These are phyloP conservation scores for Fulica atra DNA, from an alignment of 2,113 vertebrate species.

Conservation along the genomic window DNA sequence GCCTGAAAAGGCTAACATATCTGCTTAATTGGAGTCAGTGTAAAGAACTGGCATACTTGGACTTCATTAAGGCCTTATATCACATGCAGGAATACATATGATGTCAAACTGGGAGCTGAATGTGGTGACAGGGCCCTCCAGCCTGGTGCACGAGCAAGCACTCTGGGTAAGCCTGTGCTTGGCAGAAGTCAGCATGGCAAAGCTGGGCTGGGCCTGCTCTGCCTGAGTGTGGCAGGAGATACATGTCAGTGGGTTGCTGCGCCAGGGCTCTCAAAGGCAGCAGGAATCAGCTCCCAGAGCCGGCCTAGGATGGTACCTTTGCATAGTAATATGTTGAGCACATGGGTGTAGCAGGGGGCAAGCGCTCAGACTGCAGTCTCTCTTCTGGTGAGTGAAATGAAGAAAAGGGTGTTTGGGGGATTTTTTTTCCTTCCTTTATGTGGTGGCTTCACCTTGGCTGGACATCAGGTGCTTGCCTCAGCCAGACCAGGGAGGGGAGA, in stretches of 20 bases:
- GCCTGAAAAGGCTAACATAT: background rate
- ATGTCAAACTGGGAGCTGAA: background rate
- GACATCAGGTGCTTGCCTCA: no score
- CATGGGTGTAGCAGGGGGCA: fast-evolving
- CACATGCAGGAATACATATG: background rate
- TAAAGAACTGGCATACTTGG: background rate
- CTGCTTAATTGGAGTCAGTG: background rate
- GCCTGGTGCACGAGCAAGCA: fast-evolving
- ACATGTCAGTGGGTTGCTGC: fast-evolving
- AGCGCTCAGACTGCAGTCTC: fast-evolving
- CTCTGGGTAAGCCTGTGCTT: fast-evolving
- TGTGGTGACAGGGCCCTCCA: fast-evolving
- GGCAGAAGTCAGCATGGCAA: background rate
- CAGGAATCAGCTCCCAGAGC: fast-evolving
- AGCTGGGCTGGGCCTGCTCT: background rate
- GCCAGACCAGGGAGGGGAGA: no score
- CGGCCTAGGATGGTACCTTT: background rate
- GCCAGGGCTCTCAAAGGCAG: fast-evolving
- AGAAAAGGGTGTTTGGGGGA: background rate
- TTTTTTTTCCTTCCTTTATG: background rate
- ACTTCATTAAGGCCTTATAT: background rate
- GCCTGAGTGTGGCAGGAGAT: fast-evolving
- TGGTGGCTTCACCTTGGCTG: no score
- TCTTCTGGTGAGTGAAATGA: background rate
- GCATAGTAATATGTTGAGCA: fast-evolving